Base-by-base conservation (phyloP, 53 echinoderm and acorn worm species). In the Antedon mediterranea region DNA sequence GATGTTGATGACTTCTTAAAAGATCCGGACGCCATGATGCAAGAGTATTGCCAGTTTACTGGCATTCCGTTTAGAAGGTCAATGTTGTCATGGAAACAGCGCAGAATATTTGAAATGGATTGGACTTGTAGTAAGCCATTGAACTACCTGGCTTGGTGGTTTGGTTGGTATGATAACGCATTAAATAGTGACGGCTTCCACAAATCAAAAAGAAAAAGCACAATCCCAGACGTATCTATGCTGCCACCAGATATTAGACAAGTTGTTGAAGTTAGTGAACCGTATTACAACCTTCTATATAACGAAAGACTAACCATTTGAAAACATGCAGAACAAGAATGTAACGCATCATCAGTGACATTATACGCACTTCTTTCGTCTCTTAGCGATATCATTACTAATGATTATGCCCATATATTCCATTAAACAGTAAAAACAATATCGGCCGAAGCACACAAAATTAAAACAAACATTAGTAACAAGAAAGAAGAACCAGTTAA, bases 1-100 rank as follows among this genome's bases (percentile, higher is more conserved):
- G 76, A 76, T 76, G 76, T 34, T 28, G 76, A 76, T 33, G 76
- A 76, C 34, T 28, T 76, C 15, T n/a, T 31, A 23, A 76, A 33
- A 20, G 76, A 76, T 18, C 76, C 76, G 13, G 32, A 32, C 0
- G 6, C 23, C 7, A 31, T 76, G 76, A 32, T 76, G 28, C 32
- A 76, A 34, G 32, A 26, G 3, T 76, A 76, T 33, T 76, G 76
- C 23, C 28, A 76, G 32, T 4, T 15, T 26, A 34, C 34, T 28
- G 76, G 76, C 3, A 28, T 76, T 4, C 32, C 32, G 7, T 76
- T 76, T 28, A 9, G 28, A 28, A 20, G 28, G 33, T 33, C 33
- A 6, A 76, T 76, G 34, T 34, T 76, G 26, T 34, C 32, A 3
- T 76, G 76, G 76, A 18, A 57, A 11, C 57, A 13, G 2, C 20